Base-by-base conservation (phyloP, 2,797 vertebrate genomes). In the Yasuhikotakia modesta region DNA sequence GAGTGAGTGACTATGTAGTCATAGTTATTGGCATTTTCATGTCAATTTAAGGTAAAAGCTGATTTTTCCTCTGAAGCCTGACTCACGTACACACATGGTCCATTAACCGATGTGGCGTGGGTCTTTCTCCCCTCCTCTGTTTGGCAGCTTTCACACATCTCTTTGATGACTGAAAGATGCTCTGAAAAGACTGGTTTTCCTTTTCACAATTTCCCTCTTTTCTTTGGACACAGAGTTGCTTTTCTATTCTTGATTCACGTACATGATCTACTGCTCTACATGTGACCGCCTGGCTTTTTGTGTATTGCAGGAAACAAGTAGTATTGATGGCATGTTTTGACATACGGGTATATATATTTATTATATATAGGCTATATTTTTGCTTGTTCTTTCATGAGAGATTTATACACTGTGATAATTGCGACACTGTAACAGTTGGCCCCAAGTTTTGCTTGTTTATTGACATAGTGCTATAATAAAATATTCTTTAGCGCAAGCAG, bases 381-480 rank as follows among this genome's bases (percentile, higher is more conserved):
- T 70, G 76, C 16, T 39, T 52, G 16, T 21, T 79, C 52, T 50
- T 65, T 66, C 58, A 65, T 77, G 67, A 74, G 61, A 77, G 73
- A 82, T 64, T 53, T 72, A 57, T 82, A 81, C 76, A 24, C 58
- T 70, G 71, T 82, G 79, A 79, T 80, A 69, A 85, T 79, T 52
- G 27, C 21, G 57, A 45, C 32, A 73, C 46, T 35, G 48, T 73
- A 70, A 79, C 69, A 53, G 76, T 74, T 79, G 63, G 76, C 72
- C 68, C 68, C 71, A 77, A 76, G 72, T 72, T 79, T 60, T 68
- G 68, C 65, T 80, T 78, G 30, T 73, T 77, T 80, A 43, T 50
- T 64, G 32, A 68, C 68, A 43, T 43, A 10, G 66, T 35, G 43
- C 39, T 55, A 57, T 58, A 78, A 71, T 80, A 80, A 80, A 73